Base-by-base conservation (phyloP, 2,797 vertebrate species). In the Pipistrellus kuhlii region DNA sequence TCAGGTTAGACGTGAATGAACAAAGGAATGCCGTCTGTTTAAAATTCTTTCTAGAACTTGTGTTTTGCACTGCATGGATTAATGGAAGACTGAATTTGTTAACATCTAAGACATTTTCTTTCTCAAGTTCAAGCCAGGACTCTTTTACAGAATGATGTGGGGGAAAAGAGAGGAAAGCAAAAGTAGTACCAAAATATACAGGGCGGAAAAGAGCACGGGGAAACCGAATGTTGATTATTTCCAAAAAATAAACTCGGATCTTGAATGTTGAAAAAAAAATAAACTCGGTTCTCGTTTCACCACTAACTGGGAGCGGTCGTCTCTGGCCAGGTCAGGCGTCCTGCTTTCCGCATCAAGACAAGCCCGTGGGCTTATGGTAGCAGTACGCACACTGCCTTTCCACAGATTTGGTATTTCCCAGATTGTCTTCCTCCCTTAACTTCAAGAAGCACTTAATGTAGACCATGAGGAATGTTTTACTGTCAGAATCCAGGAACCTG, bases 101-200 rank as follows among this genome's bases (percentile, higher is more conserved):
- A 76, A 71, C 71, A 71, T 81, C 30, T 59, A 85, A 72, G 62
- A 73, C 30, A 14, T 55, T 80, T 80, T 57, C 41, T 90, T 93
- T 44, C 64, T 91, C 72, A 41, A 5, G 13, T 91, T 90, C 35
- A 53, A 32, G 30, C 44, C 76, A 84, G 71, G 85, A 76, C 53
- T 84, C 32, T 83, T 86, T 59, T 41, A 66, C 57, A 94, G 76
- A 80, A 38, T 21, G 53, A 35, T 51, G 80, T 80, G 81, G 55
- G 44, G 44, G 64, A 85, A 62, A 76, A 72, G 55, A 78, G 66
- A 75, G 75, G 38, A 48, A 83, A 80, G 75, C 62, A 62, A 41
- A 77, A 32, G 10, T 14, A 51, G 64, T 17, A 18, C 23, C 81
- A 11, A 35, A 71, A 38, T 35, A 41, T 8, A 44, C 76, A 48